Evolutionary conservation across 2,888 invertebrate species (phyloP).

Genomic region (Unio pictorum): DNA sequence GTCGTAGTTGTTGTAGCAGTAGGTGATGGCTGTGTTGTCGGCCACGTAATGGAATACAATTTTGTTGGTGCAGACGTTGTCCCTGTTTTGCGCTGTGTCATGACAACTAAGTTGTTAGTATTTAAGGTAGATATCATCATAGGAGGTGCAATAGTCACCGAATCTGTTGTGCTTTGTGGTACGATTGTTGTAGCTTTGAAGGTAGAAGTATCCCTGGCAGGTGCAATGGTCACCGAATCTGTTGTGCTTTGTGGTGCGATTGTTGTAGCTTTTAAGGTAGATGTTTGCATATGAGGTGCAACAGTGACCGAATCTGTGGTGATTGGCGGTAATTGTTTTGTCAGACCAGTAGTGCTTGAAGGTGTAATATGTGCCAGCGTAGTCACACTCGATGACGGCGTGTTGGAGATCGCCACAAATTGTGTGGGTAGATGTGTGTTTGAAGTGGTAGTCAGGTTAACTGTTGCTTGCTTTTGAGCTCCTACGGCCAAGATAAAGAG

Average conservation of each 20-base stretch:
- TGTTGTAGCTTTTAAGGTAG: conserved; percentile 3
- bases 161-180: too few species aligned
- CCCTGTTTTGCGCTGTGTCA: too few species aligned
- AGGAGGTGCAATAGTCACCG: too few species aligned
- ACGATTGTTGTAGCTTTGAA: neutral
- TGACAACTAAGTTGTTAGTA: too few species aligned
- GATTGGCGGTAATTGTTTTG: neutral
- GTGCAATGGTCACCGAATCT: neutral
- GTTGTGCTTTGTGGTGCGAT: neutral
- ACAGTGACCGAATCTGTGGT: neutral
- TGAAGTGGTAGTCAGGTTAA: conserved; percentile 1
- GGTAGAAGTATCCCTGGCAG: neutral
- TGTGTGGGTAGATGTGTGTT: neutral
- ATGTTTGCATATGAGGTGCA: neutral
- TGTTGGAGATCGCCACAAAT: neutral
- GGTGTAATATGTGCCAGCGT: conserved; percentile 1
- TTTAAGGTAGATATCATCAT: too few species aligned
- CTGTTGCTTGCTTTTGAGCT: conserved; percentile 1
- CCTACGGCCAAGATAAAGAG: too few species aligned
- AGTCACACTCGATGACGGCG: conserved; percentile 2
- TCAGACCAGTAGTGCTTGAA: conserved; percentile 4
- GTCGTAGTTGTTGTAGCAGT: neutral
- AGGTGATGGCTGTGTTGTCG: neutral
- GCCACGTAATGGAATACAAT: neutral
- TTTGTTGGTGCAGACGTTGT: too few species aligned